phyloP scores from a whole-genome alignment of 2,113 vertebrate species.

The Clupea harengus region DNA sequence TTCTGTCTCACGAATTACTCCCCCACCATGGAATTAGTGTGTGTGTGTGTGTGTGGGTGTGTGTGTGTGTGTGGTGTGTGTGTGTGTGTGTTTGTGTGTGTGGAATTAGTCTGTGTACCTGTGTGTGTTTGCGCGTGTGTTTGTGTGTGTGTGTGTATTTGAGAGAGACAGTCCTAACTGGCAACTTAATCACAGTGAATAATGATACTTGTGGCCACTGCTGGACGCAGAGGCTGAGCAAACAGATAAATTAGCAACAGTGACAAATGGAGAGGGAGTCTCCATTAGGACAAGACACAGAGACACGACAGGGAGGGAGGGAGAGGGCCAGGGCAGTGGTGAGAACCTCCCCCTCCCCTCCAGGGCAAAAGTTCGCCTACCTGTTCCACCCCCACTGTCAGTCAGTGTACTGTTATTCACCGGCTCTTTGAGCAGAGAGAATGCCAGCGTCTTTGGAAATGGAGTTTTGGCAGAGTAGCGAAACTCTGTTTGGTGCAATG shows the following conservation, averaged over 20 bases:
- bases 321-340: background rate
- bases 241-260: conserved; percentile 67
- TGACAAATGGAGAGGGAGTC: conserved; percentile 41
- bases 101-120: background rate
- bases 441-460: background rate
- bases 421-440: background rate
- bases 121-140: background rate
- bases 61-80: background rate
- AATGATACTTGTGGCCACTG: conserved; percentile 55
- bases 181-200: conserved; percentile 73
- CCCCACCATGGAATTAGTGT: conserved; percentile 47
- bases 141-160: background rate
- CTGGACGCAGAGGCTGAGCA: conserved; percentile 55
- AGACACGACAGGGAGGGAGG: background rate
- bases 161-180: conserved; percentile 45
- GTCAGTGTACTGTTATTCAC: background rate
- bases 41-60: background rate
- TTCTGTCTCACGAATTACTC: conserved; percentile 48
- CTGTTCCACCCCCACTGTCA: background rate
- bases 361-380: background rate
- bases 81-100: background rate
- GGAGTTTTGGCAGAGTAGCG: background rate
- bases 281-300: background rate
- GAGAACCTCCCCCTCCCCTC: background rate
- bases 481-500: background rate